Base-by-base conservation (phyloP, 1,140 invertebrate genomes). In the Seison nebaliae region DNA sequence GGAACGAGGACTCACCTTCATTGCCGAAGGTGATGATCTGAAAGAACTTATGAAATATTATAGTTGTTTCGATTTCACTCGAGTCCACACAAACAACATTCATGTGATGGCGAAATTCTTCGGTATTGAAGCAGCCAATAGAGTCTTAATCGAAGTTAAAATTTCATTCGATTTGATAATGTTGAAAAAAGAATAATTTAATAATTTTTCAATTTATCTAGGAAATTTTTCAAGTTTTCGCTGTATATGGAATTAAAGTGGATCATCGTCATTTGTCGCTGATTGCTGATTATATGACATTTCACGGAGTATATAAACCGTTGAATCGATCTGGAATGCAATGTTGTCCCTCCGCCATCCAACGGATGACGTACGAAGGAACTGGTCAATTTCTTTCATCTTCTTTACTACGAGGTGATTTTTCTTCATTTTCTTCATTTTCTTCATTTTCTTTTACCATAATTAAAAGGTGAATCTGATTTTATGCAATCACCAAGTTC, bases 351-450 rank as follows among this genome's bases (percentile, higher is more conserved):
- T 94, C 84, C 3, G 77, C 83, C 0, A 56, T 98, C 2, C 88
- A 96, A 53, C 83, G 93, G 61, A 94, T 96, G 75, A 84, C 76
- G 2, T 98, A 88, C 50, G 88, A 96, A 59, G 80, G 80, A 1
- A 76, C 80, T 1, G 59, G 79, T 16, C 67, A 66, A 46, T 93
- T 93, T 51, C 63, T 96, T 32, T 73, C 74, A 48, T 70, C 68
- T 38, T 74, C 88, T 0, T 68, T 73, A 8, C 53, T 81, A 5
- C 44, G 53, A 43, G 65, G 68, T 59, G 53, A 46, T 44, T 43
- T 31, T 31, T 14, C 36, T 37, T 31, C 8, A 15, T 19, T 23
- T 14, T 15, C 6, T 24, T 23, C 21, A 5, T 19, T 15, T 14
- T 8, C 9, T 26, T 26, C 9, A 20, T 18, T 24, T 11, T 22